Evolutionary conservation across 2,888 invertebrate genomes (phyloP).

Genomic region (Operophtera brumata): DNA sequence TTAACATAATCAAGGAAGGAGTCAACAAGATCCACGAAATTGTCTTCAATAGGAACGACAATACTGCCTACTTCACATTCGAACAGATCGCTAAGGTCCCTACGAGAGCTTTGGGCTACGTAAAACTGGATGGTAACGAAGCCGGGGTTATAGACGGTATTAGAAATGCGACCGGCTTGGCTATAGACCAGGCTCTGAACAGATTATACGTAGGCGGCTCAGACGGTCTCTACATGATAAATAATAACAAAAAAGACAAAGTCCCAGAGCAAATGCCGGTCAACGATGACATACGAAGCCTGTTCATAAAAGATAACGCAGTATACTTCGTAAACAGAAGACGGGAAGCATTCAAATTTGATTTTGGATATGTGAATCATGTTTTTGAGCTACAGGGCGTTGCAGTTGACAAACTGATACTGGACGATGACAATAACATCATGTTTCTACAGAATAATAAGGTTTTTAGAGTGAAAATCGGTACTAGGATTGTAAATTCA

Average conservation of each 20-base stretch:
- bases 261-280: constrained; percentile 57
- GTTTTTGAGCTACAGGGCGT: constrained; percentile 52
- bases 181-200: constrained; percentile 57
- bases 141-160: constrained; percentile 57
- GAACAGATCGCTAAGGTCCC: constrained; percentile 51
- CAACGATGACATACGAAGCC: constrained; percentile 52
- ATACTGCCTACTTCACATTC: constrained; percentile 63
- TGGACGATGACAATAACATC: constrained; percentile 64
- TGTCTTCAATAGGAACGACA: constrained; percentile 55
- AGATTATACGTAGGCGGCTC: constrained; percentile 62
- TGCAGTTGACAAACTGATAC: constrained; percentile 51
- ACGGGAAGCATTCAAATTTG: constrained; percentile 58
- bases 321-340: constrained; percentile 56
- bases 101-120: constrained; percentile 50
- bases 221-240: constrained; percentile 60
- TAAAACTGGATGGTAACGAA: constrained; percentile 48
- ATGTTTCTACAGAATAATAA: constrained; percentile 54
- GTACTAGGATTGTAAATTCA: constrained; percentile 55
- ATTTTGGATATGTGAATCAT: constrained; percentile 48
- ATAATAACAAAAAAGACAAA: constrained; percentile 49
- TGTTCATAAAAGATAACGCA: constrained; percentile 55
- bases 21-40: constrained; percentile 58
- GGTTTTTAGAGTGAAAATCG: constrained; percentile 58
- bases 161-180: constrained; percentile 61
- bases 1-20: constrained; percentile 64